A percentile compares a stretch with the other conserved stretches of the same genome.
phyloP scores from a whole-genome alignment of 2,113 vertebrate species.

The Litocranius walleri region DNA sequence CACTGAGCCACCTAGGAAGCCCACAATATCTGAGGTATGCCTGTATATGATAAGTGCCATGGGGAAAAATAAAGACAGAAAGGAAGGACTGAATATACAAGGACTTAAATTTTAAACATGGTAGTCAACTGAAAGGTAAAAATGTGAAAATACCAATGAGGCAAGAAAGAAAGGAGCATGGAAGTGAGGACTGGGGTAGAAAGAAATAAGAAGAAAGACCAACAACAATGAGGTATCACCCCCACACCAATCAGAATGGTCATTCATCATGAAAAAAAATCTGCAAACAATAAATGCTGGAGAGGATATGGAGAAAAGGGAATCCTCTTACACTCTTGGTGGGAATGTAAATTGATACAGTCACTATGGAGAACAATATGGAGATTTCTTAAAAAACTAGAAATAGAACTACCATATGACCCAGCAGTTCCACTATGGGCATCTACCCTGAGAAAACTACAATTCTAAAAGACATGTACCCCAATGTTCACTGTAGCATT shows the following conservation, averaged over 20 bases:
- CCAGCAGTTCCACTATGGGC: neutral
- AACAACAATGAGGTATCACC: neutral
- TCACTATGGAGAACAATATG: neutral
- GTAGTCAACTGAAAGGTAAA: neutral
- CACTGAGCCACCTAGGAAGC: neutral
- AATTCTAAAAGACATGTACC: neutral
- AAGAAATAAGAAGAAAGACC: neutral
- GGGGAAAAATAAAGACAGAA: neutral
- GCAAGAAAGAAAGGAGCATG: neutral
- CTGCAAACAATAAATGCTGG: neutral
- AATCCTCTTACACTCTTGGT: neutral
- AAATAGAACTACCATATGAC: neutral
- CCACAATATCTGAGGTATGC: neutral
- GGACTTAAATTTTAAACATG: neutral
- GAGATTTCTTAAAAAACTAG: neutral
- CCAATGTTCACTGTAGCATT: neutral
- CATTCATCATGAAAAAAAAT: neutral
- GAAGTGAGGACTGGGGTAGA: too few species aligned
- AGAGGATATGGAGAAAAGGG: neutral
- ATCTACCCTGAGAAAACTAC: neutral
- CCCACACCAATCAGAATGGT: neutral
- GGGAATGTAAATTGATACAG: neutral
- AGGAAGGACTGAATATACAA: neutral
- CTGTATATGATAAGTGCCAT: neutral
- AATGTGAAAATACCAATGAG: neutral